phyloP scores from a whole-genome alignment of 2,113 vertebrate species.

The Seriola quinqueradiata region DNA sequence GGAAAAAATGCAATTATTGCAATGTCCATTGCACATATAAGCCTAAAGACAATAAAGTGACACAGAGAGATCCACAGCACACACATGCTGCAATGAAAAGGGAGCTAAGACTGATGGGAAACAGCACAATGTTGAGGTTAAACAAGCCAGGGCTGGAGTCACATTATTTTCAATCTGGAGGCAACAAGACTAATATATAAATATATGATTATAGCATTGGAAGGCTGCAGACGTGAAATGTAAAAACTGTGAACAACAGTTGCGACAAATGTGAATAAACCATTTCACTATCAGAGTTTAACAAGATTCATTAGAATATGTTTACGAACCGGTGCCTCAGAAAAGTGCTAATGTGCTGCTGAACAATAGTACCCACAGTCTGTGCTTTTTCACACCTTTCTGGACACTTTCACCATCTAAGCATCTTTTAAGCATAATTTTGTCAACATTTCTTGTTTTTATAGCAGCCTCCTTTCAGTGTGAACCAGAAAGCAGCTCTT shows the following conservation, averaged over 20 bases:
- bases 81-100: not conserved
- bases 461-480: not conserved
- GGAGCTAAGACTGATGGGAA: not conserved
- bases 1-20: slow-evolving; percentile 28
- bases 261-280: not conserved
- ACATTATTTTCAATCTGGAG: not conserved
- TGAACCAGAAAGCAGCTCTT: not conserved
- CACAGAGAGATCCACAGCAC: not conserved
- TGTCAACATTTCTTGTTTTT: not conserved
- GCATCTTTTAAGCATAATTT: not conserved
- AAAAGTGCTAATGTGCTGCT: slow-evolving; percentile 4
- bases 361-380: not conserved
- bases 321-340: not conserved
- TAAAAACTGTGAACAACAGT: slow-evolving; percentile 16
- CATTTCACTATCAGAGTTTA: slow-evolving; percentile 5
- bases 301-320: slow-evolving; percentile 12
- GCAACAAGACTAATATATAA: not conserved
- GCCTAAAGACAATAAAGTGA: slow-evolving; percentile 25
- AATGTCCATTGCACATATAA: slow-evolving; percentile 23
- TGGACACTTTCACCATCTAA: not conserved
- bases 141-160: not conserved
- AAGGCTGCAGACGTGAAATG: not conserved
- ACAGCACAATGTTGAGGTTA: not conserved
- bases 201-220: not conserved
- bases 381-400: slow-evolving; percentile 13